Evolutionary conservation across 2,888 invertebrate genomes (phyloP).

Genomic region (Drosophila mercatorum): DNA sequence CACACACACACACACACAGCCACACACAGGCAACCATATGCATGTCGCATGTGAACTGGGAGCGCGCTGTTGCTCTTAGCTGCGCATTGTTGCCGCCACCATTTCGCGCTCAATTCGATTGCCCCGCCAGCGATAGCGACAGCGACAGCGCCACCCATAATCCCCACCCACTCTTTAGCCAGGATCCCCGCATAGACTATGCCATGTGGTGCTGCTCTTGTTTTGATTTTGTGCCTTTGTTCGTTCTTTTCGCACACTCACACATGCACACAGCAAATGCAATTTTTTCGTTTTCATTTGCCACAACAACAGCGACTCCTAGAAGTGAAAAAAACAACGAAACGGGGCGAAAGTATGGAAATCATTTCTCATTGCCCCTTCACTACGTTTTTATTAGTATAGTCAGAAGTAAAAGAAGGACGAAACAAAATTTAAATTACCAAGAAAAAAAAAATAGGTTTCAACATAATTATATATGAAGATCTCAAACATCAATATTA

Average conservation of each 20-base stretch:
- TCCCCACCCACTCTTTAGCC: slow-evolving; percentile 13
- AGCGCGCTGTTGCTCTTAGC: slow-evolving; percentile 62
- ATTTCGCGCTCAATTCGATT: slow-evolving; percentile 64
- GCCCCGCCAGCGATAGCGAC: slow-evolving; percentile 37
- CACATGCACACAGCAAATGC: slow-evolving; percentile 55
- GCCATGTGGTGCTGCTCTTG: slow-evolving; percentile 70
- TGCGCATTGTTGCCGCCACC: slow-evolving; percentile 49
- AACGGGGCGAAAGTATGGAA: slow-evolving; percentile 50
- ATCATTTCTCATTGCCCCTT: slow-evolving; percentile 48
- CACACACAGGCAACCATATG: slow-evolving; percentile 5
- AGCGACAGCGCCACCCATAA: slow-evolving; percentile 1
- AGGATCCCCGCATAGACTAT: slow-evolving; percentile 26
- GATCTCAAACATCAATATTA: not conserved
- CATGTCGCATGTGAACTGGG: slow-evolving; percentile 7
- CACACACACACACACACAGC: slow-evolving; percentile 10
- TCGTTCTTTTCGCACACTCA: slow-evolving; percentile 41
- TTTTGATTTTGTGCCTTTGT: slow-evolving; percentile 67
- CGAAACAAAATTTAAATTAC: too few relatives aligned
- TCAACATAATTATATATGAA: not conserved
- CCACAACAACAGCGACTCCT: slow-evolving; percentile 28
- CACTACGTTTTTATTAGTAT: slow-evolving; percentile 9
- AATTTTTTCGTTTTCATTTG: slow-evolving; percentile 78
- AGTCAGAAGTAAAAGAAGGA: not conserved
- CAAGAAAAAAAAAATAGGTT: not conserved
- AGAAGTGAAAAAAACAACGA: slow-evolving; percentile 1